phyloP scores from a whole-genome alignment of 2,797 vertebrate species.

The Molossus alvarezi region DNA sequence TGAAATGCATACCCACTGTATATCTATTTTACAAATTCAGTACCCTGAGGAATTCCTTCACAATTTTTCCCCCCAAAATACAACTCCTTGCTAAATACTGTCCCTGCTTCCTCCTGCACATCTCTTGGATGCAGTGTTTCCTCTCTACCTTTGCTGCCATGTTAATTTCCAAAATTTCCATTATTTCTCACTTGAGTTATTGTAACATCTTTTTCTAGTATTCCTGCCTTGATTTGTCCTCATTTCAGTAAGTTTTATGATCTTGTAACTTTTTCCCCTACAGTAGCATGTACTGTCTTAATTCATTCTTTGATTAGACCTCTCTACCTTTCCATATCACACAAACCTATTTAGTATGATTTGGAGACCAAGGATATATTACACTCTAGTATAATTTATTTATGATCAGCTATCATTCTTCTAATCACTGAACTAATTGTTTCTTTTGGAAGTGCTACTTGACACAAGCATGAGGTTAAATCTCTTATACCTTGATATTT shows the following conservation, averaged over 20 bases:
- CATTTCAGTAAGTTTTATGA: slow-evolving; percentile 34
- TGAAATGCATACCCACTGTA: background rate
- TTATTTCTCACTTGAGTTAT: background rate
- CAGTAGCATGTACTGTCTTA: background rate
- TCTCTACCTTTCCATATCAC: background rate
- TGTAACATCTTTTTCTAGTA: background rate
- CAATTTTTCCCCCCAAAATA: background rate
- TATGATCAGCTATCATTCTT: slow-evolving; percentile 39
- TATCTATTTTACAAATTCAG: background rate
- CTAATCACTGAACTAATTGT: background rate
- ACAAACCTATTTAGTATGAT: background rate
- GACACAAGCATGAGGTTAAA: background rate
- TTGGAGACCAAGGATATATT: background rate
- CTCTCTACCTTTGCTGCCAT: background rate
- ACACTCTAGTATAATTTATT: background rate
- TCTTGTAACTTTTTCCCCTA: background rate
- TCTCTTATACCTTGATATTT: slow-evolving; percentile 29
- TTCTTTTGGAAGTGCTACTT: slow-evolving; percentile 26
- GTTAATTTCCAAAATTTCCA: slow-evolving; percentile 19
- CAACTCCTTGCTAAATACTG: background rate
- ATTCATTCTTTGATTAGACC: slow-evolving; percentile 34
- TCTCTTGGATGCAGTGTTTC: background rate
- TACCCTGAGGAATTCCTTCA: background rate
- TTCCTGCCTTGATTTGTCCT: background rate
- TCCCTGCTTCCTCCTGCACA: background rate